These are phyloP conservation scores for Eremobia ochroleuca DNA, from an alignment of 2,888 invertebrate genomes.

Conservation along the genomic window DNA sequence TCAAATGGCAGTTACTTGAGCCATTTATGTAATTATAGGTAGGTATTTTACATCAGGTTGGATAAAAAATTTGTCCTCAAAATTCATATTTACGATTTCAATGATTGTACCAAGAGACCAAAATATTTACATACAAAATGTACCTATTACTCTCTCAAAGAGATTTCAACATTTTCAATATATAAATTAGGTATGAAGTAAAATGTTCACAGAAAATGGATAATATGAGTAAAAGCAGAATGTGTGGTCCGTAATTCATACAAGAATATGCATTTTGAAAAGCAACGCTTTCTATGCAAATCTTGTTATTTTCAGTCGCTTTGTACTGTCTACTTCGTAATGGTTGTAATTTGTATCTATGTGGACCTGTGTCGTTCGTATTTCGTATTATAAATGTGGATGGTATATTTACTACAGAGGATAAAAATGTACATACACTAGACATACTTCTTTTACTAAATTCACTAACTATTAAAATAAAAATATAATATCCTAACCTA, in stretches of 20 bases:
- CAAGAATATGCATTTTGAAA: conserved; percentile 61
- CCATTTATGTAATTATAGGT: too few relatives aligned
- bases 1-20: too few relatives aligned
- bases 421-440: too few relatives aligned
- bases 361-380: background rate
- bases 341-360: conserved; percentile 20
- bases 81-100: conserved; percentile 1
- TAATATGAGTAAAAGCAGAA: conserved; percentile 32
- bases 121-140: conserved; percentile 27
- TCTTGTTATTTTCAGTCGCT: conserved; percentile 30
- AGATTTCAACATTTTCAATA: conserved; percentile 30
- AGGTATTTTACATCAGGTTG: too few relatives aligned
- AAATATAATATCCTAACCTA: too few relatives aligned
- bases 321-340: conserved; percentile 16
- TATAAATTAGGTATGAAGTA: conserved; percentile 21
- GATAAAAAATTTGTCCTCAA: background rate
- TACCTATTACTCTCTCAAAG: conserved; percentile 22
- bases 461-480: too few relatives aligned
- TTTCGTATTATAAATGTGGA: background rate
- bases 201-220: conserved; percentile 36
- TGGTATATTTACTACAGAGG: too few relatives aligned
- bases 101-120: background rate
- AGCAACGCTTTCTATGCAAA: conserved; percentile 61
- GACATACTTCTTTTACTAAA: too few relatives aligned
- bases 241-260: conserved; percentile 41